Evolutionary conservation across 2,888 invertebrate species (phyloP).

Genomic region (Drosophila antonietae): DNA sequence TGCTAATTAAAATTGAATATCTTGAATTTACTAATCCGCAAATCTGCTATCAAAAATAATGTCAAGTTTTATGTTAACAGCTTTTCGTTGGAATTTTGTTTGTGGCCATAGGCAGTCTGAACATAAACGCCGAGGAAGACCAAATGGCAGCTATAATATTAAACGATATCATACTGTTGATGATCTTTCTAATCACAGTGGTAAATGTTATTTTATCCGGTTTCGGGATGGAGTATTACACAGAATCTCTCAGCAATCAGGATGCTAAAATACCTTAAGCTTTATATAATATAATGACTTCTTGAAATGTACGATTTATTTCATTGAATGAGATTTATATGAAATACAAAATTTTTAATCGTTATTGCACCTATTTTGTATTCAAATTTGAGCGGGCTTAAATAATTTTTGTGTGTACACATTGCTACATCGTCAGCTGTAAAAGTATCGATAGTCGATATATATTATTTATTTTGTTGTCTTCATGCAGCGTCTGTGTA

Average conservation of each 20-base stretch:
- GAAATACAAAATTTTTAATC: neutral
- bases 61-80: constrained; percentile 86
- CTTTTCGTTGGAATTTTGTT: constrained; percentile 92
- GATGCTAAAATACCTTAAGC: constrained; percentile 67
- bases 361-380: neutral
- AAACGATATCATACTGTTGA: constrained; percentile 92
- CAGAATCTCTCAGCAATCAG: constrained; percentile 86
- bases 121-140: constrained; percentile 91
- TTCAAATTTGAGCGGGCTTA: neutral
- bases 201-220: constrained; percentile 93
- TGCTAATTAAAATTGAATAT: constrained; percentile 43
- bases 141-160: constrained; percentile 91
- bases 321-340: neutral
- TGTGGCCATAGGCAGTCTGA: constrained; percentile 92
- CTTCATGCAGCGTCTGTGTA: neutral
- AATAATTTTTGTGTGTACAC: neutral
- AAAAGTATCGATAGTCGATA: neutral
- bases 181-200: constrained; percentile 92
- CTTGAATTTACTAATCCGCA: no score
- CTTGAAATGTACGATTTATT: neutral
- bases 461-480: neutral
- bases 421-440: neutral
- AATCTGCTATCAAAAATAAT: constrained; percentile 8
- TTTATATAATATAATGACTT: neutral
- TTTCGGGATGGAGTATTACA: constrained; percentile 93